Evolutionary conservation across 64 coral and sea anemone genomes (phyloP).

Genomic region (Catalaphyllia jardinei): DNA sequence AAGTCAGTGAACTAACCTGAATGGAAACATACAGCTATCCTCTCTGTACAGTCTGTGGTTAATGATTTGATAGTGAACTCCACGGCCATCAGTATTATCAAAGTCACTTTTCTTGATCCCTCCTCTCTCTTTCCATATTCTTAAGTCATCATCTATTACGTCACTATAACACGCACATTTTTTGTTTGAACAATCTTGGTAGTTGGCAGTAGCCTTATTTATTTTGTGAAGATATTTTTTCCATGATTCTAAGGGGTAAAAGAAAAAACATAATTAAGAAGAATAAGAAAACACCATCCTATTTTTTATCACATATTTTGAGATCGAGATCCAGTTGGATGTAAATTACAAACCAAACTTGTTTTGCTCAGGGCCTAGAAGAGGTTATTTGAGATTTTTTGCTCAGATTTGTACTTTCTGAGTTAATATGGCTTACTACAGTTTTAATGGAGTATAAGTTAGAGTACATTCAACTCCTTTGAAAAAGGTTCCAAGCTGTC

Average conservation of each 20-base stretch:
- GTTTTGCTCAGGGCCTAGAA: too few species aligned
- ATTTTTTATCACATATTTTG: too few species aligned
- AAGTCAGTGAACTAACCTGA: constrained; percentile 53
- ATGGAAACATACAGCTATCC: constrained; percentile 93
- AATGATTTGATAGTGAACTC: constrained; percentile 96
- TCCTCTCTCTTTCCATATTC: constrained; percentile 84
- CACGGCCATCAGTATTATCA: constrained; percentile 54
- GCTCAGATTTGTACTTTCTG: too few species aligned
- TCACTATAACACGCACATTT: constrained; percentile 91
- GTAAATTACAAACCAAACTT: too few species aligned
- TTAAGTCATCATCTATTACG: constrained; percentile 84
- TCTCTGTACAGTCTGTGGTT: constrained; percentile 89
- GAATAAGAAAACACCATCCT: too few species aligned
- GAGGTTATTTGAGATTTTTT: too few species aligned
- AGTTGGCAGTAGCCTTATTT: constrained; percentile 59
- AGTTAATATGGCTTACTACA: too few species aligned
- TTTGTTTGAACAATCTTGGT: constrained; percentile 88
- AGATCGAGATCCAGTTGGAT: too few species aligned
- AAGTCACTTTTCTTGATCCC: constrained; percentile 84
- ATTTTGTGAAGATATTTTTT: constrained; percentile 85
- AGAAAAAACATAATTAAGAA: too few species aligned
- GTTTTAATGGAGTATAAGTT: too few species aligned
- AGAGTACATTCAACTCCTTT: too few species aligned
- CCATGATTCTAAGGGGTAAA: constrained; percentile 61
- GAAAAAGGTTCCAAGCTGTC: too few species aligned